Evolutionary conservation across 2,113 vertebrate genomes (phyloP).

Genomic region (Platysteira castanea): DNA sequence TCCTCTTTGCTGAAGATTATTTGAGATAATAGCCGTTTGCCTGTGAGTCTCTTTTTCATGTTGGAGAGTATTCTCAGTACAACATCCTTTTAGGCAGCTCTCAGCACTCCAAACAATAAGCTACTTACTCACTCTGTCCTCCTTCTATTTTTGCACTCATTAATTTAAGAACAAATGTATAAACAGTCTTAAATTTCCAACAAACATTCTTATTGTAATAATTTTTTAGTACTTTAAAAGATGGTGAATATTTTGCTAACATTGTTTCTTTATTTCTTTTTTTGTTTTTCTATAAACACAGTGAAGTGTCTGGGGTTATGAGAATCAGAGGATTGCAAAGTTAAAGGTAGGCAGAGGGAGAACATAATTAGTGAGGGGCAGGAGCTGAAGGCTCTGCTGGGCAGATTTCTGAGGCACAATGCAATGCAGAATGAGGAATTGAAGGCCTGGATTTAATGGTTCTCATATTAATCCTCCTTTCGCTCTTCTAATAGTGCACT

Average conservation of each 20-base stretch:
- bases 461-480: neutral
- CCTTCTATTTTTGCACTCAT: neutral
- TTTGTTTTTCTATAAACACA: neutral
- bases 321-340: neutral
- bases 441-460: neutral
- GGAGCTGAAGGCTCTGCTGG: neutral
- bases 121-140: neutral
- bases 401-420: neutral
- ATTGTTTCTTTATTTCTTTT: neutral
- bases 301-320: neutral
- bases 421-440: neutral
- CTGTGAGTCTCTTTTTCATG: neutral
- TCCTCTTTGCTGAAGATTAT: neutral
- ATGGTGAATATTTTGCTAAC: neutral
- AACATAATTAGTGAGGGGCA: neutral
- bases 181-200: neutral
- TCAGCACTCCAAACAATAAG: neutral
- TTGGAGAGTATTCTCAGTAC: neutral
- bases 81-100: neutral
- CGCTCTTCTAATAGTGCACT: neutral
- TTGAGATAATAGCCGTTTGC: neutral
- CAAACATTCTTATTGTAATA: neutral
- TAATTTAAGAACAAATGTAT: neutral
- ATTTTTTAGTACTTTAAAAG: neutral
- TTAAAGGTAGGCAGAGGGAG: neutral